Conservation (phyloP, 2,888 invertebrate genomes). For the Trissolcus brochymenae region DNA sequence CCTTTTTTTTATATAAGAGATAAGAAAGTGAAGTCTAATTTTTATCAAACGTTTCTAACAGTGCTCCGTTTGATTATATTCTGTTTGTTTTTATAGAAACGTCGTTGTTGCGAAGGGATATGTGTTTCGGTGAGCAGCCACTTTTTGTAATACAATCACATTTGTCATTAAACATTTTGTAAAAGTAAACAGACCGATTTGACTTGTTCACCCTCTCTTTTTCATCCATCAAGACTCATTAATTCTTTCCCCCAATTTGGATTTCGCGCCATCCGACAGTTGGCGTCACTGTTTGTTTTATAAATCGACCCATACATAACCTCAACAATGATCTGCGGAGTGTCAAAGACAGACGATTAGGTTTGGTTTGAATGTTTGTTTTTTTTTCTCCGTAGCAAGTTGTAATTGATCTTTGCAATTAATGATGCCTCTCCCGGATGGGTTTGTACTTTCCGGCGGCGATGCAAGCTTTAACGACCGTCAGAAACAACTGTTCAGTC, state of each 20-base stretch:
- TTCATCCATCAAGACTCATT: too few species aligned
- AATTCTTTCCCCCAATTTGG: too few species aligned
- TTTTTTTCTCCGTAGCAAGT: background rate
- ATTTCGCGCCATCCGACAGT: background rate
- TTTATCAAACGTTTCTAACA: too few species aligned
- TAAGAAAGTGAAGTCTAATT: too few species aligned
- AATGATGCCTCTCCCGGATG: constrained; percentile 18
- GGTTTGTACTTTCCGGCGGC: constrained; percentile 26
- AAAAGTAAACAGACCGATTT: background rate
- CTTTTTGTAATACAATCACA: too few species aligned
- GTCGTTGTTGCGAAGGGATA: too few species aligned
- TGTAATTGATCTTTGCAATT: background rate
- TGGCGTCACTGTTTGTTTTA: background rate
- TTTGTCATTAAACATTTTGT: background rate
- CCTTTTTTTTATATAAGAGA: too few species aligned
- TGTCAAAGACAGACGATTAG: background rate
- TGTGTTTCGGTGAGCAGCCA: too few species aligned
- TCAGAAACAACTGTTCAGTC: constrained; percentile 84
- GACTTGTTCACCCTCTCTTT: too few species aligned
- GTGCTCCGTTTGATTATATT: too few species aligned
- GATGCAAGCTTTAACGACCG: constrained; percentile 74
- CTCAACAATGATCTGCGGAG: background rate
- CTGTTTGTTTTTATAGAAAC: too few species aligned
- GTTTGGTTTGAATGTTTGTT: background rate
- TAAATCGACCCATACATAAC: constrained; percentile 1